A percentile compares a stretch with the other conserved stretches of the same genome.
Evolutionary conservation across 1,140 invertebrate species (phyloP).

Genomic region (Nymphalis io): DNA sequence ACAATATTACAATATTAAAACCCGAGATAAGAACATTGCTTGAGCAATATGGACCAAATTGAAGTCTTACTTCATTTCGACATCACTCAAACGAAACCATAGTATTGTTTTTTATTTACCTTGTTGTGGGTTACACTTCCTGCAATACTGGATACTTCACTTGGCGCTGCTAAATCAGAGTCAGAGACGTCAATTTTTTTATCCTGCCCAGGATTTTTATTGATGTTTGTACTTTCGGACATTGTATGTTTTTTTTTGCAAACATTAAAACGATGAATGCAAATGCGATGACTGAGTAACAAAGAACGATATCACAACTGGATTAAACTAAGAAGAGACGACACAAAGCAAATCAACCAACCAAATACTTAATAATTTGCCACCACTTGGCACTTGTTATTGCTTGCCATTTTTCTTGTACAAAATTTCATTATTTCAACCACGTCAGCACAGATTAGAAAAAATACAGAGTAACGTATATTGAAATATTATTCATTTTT

Average conservation of each 20-base stretch:
- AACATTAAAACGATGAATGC: conserved; percentile 64
- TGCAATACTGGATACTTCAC: conserved; percentile 60
- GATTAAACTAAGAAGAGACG: conserved; percentile 26
- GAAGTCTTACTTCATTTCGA: neutral
- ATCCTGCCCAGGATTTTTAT: conserved; percentile 58
- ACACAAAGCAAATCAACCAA: conserved; percentile 19
- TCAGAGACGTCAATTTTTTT: conserved; percentile 52
- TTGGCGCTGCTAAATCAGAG: conserved; percentile 64
- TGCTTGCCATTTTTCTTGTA: conserved; percentile 53
- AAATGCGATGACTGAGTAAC: conserved; percentile 32
- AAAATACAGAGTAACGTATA: conserved; percentile 7
- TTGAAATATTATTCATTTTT: neutral
- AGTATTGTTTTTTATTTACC: conserved; percentile 45
- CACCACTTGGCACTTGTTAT: conserved; percentile 58
- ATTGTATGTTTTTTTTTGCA: conserved; percentile 55
- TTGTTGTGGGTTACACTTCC: conserved; percentile 64
- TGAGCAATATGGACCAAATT: neutral
- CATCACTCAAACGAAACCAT: neutral
- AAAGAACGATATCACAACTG: conserved; percentile 13
- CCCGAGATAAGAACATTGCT: neutral
- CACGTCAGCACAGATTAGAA: conserved; percentile 58
- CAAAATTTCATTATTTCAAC: conserved; percentile 43
- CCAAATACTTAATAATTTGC: conserved; percentile 54
- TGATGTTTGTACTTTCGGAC: conserved; percentile 71
- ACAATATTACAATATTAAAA: too few species aligned